Percentiles rank a stretch among this genome's conserved stretches.
Conservation (phyloP, 1,140 invertebrate species). For the Drosophila nebulosa region DNA sequence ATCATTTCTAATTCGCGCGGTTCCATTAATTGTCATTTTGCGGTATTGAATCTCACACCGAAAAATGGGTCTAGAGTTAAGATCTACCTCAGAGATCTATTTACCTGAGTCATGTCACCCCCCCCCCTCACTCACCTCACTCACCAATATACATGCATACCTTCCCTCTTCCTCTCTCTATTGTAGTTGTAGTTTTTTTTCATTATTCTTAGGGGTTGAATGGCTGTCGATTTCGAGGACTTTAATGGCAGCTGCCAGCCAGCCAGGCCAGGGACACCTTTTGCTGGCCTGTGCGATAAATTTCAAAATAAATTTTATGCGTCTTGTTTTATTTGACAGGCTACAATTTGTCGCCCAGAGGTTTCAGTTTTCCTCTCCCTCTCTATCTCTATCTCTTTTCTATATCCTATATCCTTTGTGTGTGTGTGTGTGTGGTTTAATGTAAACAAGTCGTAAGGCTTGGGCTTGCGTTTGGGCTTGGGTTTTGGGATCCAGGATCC, state of each 20-base stretch:
- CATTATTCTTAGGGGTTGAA: not conserved
- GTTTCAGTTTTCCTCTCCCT: constrained; percentile 13
- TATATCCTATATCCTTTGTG: not conserved
- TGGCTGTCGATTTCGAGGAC: not conserved
- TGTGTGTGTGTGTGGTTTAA: not conserved
- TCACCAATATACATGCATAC: too few species aligned
- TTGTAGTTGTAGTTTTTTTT: not conserved
- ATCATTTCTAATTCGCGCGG: constrained; percentile 71
- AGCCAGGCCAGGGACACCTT: constrained; percentile 19
- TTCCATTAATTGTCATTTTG: constrained; percentile 58
- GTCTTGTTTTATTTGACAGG: constrained; percentile 78
- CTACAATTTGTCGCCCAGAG: constrained; percentile 65
- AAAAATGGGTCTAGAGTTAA: constrained; percentile 38
- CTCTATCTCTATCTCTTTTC: not conserved
- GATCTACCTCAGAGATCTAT: constrained; percentile 10
- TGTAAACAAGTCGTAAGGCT: not conserved
- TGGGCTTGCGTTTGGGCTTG: not conserved
- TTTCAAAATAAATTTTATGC: constrained; percentile 76
- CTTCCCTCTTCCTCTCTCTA: not conserved
- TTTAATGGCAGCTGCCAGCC: constrained; percentile 37
- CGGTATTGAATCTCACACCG: constrained; percentile 50
- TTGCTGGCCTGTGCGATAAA: constrained; percentile 58
- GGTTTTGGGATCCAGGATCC: constrained; percentile 14
- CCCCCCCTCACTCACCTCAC: too few species aligned
- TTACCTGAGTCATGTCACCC: not conserved